Evolutionary conservation across 1,140 invertebrate genomes (phyloP).

Genomic region (Venturia canescens): DNA sequence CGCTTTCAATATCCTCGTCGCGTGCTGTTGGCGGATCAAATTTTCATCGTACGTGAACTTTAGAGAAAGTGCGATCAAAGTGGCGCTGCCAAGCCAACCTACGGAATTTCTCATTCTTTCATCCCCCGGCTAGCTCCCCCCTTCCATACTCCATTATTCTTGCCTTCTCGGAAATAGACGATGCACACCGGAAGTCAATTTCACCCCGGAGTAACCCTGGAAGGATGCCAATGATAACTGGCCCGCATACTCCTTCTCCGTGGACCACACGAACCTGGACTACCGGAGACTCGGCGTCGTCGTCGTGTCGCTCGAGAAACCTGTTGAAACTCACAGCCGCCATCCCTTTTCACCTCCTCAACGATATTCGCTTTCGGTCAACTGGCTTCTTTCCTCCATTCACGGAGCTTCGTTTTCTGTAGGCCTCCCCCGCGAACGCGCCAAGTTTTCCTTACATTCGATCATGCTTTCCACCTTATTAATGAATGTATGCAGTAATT

Average conservation of each 20-base stretch:
- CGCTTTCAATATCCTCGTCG: not conserved
- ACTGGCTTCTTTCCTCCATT: not conserved
- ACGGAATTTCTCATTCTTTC: slow-evolving; percentile 3
- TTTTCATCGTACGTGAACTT: too few species aligned
- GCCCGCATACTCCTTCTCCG: slow-evolving; percentile 10
- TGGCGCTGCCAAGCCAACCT: not conserved
- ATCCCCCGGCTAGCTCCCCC: not conserved
- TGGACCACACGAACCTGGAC: not conserved
- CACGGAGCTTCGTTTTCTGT: not conserved
- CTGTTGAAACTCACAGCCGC: slow-evolving; percentile 32
- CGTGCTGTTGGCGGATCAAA: not conserved
- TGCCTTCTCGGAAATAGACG: slow-evolving; percentile 22
- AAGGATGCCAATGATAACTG: slow-evolving; percentile 37
- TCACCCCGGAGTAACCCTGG: slow-evolving; percentile 22
- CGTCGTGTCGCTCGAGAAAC: slow-evolving; percentile 22
- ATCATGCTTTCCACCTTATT: not conserved
- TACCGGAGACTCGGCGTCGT: slow-evolving; percentile 5
- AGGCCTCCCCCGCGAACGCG: too few species aligned
- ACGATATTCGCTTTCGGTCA: not conserved
- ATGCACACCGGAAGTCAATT: slow-evolving; percentile 38
- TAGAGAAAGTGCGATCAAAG: not conserved
- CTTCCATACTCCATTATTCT: slow-evolving; percentile 3
- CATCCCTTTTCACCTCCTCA: not conserved
- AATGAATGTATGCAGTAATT: too few species aligned
- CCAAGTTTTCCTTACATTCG: not conserved